Base-by-base conservation (phyloP, 2,888 invertebrate species). In the Zaprionus obscuricornis region DNA sequence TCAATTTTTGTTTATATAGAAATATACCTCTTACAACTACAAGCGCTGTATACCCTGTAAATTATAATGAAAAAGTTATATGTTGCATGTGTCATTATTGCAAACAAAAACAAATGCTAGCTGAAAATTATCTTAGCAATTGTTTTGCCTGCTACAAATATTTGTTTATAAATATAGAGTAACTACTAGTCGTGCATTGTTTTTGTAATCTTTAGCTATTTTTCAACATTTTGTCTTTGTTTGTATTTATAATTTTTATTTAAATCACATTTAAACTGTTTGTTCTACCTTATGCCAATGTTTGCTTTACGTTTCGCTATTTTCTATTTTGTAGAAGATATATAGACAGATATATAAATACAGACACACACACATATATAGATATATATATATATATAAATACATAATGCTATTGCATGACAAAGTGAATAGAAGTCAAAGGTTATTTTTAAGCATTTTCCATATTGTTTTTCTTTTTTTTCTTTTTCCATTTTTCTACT, bases 1-100 rank as follows among this genome's bases (percentile, higher is more conserved):
- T 52, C 36, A 47, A 13, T 57, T 66, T 65, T 74, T 77, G 77
- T 81, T 82, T 77, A 69, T 72, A 64, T 72, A 66, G 46, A 66
- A 82, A 74, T 68, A 57, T 63, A 54, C 57, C 52, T 46, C 27
- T 40, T 40, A n/a, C n/a, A n/a, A n/a, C n/a, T n/a, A n/a, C n/a
- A n/a, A n/a, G n/a, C n/a, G n/a, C n/a, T n/a, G n/a, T n/a, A n/a
- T n/a, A n/a, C n/a, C n/a, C n/a, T n/a, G n/a, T n/a, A n/a, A n/a
- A n/a, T n/a, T n/a, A n/a, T n/a, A n/a, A n/a, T n/a, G n/a, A n/a
- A n/a, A n/a, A n/a, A n/a, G n/a, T n/a, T n/a, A n/a, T n/a, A n/a
- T n/a, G n/a, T n/a, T n/a, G n/a, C n/a, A n/a, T n/a, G n/a, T n/a
- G n/a, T n/a, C n/a, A n/a, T n/a, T n/a, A n/a, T n/a, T n/a, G n/a